These are phyloP conservation scores for Myocastor coypus DNA, from an alignment of 2,113 vertebrate genomes.

Conservation along the genomic window DNA sequence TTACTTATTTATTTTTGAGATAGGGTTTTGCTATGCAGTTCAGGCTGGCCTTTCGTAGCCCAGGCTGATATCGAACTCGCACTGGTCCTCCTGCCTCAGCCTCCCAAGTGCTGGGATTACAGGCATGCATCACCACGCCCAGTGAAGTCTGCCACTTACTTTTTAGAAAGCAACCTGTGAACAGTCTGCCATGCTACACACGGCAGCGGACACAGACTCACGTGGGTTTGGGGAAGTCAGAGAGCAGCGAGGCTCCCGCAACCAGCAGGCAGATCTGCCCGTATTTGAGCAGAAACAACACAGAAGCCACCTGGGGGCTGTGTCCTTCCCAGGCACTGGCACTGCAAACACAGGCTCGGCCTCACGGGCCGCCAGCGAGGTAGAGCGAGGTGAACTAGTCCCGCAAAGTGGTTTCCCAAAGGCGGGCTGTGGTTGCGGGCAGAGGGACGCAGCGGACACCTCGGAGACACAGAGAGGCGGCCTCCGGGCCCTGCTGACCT, in stretches of 20 bases:
- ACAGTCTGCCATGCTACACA: not conserved
- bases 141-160: no score
- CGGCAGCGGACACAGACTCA: not conserved
- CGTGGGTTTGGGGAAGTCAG: not conserved
- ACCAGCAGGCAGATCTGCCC: not conserved
- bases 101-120: no score
- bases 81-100: no score
- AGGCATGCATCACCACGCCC: no score
- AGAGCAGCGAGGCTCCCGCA: not conserved
- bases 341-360: not conserved
- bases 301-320: not conserved
- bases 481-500: not conserved
- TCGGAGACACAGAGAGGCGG: not conserved
- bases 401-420: not conserved
- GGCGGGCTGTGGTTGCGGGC: slow-evolving; percentile 26
- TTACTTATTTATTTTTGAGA: not conserved
- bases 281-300: not conserved
- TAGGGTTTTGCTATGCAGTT: not conserved
- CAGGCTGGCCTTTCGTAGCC: no score
- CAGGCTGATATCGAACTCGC: no score
- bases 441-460: not conserved
- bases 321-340: not conserved
- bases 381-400: not conserved
- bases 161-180: not conserved
- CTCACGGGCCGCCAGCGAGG: not conserved